Conservation (phyloP, 2,113 vertebrate species). For the Albula goreensis region DNA sequence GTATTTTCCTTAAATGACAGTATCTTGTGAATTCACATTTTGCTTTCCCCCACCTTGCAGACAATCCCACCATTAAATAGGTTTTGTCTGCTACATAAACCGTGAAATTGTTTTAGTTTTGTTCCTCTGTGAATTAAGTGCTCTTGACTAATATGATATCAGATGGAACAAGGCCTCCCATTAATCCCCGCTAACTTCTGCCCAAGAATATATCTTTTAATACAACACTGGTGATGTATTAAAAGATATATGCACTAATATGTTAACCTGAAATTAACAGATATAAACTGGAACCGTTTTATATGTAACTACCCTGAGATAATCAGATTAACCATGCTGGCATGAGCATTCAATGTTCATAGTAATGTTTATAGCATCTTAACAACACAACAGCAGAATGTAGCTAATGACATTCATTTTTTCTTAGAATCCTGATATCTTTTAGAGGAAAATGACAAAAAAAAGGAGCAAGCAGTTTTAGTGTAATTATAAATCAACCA, state of each 20-base stretch:
- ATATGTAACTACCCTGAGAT: not conserved
- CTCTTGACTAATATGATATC: conserved; percentile 2
- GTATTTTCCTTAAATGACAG: not conserved
- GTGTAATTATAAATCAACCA: not conserved
- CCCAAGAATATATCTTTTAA: not conserved
- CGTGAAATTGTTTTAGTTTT: conserved; percentile 20
- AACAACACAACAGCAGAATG: not conserved
- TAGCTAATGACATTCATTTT: not conserved
- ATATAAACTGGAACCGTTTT: not conserved
- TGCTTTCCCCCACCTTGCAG: not conserved
- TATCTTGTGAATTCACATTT: not conserved
- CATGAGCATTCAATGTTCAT: not conserved
- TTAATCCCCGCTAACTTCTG: not conserved
- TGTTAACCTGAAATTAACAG: not conserved
- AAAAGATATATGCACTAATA: not conserved
- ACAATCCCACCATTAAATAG: not conserved
- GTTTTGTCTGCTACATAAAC: conserved; percentile 5
- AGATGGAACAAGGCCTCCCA: not conserved
- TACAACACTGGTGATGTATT: not conserved
- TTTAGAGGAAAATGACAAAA: not conserved
- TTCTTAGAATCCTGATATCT: not conserved
- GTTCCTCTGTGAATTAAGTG: conserved; percentile 7
- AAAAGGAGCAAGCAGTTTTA: not conserved
- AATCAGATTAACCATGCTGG: not conserved
- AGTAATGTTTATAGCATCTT: not conserved